These are phyloP conservation scores for Nixonia krombeini DNA, from an alignment of 1,140 invertebrate genomes.

Conservation along the genomic window DNA sequence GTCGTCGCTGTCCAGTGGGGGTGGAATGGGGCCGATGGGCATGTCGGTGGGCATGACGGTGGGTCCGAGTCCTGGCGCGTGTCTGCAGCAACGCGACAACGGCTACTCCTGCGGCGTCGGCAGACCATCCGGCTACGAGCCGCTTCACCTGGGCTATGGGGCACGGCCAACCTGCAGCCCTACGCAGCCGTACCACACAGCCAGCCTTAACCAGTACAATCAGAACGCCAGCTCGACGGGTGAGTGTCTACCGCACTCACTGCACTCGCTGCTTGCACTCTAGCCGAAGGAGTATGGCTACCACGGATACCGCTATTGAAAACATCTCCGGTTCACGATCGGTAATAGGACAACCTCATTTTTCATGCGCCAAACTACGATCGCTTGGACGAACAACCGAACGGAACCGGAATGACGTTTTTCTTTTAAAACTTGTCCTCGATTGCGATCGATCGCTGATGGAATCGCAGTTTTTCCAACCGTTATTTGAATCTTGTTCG, in stretches of 20 bases:
- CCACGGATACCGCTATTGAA: slow-evolving; percentile 65
- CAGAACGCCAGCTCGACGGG: slow-evolving; percentile 76
- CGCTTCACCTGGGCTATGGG: slow-evolving; percentile 77
- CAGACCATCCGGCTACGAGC: slow-evolving; percentile 75
- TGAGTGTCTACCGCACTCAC: slow-evolving; percentile 73
- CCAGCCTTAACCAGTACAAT: slow-evolving; percentile 75
- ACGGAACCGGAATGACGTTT: too few relatives aligned
- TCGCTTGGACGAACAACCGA: too few relatives aligned
- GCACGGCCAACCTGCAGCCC: slow-evolving; percentile 78
- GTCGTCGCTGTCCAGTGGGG: slow-evolving; percentile 62
- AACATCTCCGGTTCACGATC: slow-evolving; percentile 38
- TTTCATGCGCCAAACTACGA: too few relatives aligned
- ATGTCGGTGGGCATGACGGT: slow-evolving; percentile 71
- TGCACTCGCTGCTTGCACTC: slow-evolving; percentile 72
- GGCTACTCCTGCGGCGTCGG: slow-evolving; percentile 78
- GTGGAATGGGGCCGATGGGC: slow-evolving; percentile 71
- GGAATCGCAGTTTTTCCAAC: too few relatives aligned
- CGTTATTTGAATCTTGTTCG: too few relatives aligned
- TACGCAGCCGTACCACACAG: slow-evolving; percentile 76
- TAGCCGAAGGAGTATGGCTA: slow-evolving; percentile 70
- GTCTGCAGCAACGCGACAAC: slow-evolving; percentile 79
- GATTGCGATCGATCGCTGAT: too few relatives aligned
- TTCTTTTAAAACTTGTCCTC: too few relatives aligned
- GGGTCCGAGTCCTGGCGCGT: slow-evolving; percentile 73
- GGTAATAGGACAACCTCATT: slow-evolving; percentile 47